Conservation (phyloP, 1,140 invertebrate species). For the Chlorops oryzae region DNA sequence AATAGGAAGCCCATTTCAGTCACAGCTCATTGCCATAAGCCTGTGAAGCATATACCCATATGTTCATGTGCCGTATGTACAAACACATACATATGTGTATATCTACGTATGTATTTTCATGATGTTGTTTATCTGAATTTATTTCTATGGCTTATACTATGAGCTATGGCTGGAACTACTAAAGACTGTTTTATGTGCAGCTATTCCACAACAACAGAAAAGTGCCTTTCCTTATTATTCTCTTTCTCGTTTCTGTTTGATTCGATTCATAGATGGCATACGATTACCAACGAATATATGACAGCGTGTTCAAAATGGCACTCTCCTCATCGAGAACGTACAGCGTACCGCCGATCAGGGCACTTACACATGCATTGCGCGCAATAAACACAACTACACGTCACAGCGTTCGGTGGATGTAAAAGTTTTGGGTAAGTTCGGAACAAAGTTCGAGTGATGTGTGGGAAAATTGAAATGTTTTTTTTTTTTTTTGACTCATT, state of each 20-base stretch:
- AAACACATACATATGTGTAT: conserved; percentile 2
- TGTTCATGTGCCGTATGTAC: background rate
- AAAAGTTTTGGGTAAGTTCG: conserved; percentile 54
- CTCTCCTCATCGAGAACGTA: conserved; percentile 58
- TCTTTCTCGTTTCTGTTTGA: conserved; percentile 14
- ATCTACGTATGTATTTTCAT: background rate
- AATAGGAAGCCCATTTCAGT: conserved; percentile 1
- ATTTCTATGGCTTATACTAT: background rate
- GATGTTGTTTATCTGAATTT: too few relatives aligned
- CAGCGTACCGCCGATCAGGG: conserved; percentile 61
- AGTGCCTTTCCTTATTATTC: conserved; percentile 1
- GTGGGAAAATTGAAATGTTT: too few relatives aligned
- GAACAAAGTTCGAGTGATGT: too few relatives aligned
- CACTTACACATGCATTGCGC: conserved; percentile 61
- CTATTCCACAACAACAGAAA: conserved; percentile 12
- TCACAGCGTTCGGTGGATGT: conserved; percentile 54
- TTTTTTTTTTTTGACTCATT: too few relatives aligned
- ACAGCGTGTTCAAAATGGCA: conserved; percentile 62
- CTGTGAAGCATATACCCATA: too few relatives aligned
- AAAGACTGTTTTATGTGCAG: too few relatives aligned
- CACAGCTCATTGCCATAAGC: too few relatives aligned
- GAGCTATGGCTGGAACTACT: too few relatives aligned
- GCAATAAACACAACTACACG: conserved; percentile 57
- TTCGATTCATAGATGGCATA: conserved; percentile 51
- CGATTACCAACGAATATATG: conserved; percentile 63